Base-by-base conservation (phyloP, 1,140 invertebrate genomes). In the Pararge aegeria region DNA sequence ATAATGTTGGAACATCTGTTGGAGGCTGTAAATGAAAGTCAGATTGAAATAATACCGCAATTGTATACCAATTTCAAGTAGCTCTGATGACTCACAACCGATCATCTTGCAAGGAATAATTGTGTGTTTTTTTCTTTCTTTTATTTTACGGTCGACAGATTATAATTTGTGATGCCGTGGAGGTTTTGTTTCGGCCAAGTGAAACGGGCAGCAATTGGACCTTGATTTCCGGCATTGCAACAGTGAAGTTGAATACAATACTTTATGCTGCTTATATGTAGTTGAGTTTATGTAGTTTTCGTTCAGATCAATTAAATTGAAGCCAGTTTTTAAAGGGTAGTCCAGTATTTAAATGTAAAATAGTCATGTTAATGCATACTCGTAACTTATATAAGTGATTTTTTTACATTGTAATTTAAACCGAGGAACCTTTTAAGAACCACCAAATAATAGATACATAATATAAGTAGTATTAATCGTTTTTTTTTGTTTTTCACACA, bases 141-240 rank as follows among this genome's bases (percentile, higher is more conserved):
- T 68, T 75, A 67, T 73, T 69, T 78, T 59, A 80, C 80, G 83
- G 60, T 79, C 70, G 71, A 79, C 65, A 68, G 72, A 70, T 64
- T 53, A 64, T 62, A 67, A 62, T 64, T 64, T 64, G 65, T 60
- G 51, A 64, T 34, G 58, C 46, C 37, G 44, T 46, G 64, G 66
- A 75, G 75, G 79, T 80, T 83, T 78, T 76, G 83, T 85, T 82
- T 78, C 73, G 75, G 64, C 68, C 63, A 60, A 79, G 82, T 83
- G 82, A 79, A 87, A 85, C 82, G 69, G 70, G 70, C 64, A 66
- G 65, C 72, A 84, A 86, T 75, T 81, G 75, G 84, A 82, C 81
- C 84, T 88, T 86, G 84, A 78, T 87, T 77, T 87, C 84, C 84
- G 83, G 69, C 24, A 44, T 57, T 63, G 40, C 61, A 49, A 57